Evolutionary conservation across 53 echinoderm and acorn worm species (phyloP).

Genomic region (Mesocentrotus franciscanus): DNA sequence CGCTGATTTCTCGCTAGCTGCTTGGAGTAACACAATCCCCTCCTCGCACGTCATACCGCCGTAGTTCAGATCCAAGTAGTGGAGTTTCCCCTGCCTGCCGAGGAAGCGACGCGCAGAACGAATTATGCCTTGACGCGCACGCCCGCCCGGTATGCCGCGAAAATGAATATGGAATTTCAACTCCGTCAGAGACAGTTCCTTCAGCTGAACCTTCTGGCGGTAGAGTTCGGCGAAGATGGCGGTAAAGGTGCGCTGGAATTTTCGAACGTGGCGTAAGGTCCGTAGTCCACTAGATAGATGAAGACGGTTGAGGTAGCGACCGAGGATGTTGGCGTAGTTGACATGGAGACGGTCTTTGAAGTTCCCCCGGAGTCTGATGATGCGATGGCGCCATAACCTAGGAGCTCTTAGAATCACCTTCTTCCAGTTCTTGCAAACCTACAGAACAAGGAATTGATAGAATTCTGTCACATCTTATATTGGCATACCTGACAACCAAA

Average conservation of each 20-base stretch:
- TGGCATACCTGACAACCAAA: no score
- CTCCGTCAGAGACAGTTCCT: conserved; percentile 81
- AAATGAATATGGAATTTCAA: conserved; percentile 80
- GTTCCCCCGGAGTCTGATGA: conserved; percentile 82
- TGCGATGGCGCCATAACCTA: conserved; percentile 82
- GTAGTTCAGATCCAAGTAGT: conserved; percentile 82
- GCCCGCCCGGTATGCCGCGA: conserved; percentile 65
- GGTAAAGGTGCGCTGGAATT: conserved; percentile 85
- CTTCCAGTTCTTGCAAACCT: conserved; percentile 84
- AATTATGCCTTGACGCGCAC: conserved; percentile 80
- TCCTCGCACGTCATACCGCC: conserved; percentile 74
- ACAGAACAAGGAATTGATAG: conserved; percentile 52
- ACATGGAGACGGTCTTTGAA: conserved; percentile 78
- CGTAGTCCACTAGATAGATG: conserved; percentile 80
- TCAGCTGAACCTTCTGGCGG: conserved; percentile 89
- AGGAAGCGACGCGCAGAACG: conserved; percentile 85
- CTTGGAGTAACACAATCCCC: conserved; percentile 69
- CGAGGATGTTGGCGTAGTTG: conserved; percentile 76
- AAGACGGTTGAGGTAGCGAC: conserved; percentile 82
- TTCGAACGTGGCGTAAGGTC: conserved; percentile 72
- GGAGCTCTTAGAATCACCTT: conserved; percentile 79
- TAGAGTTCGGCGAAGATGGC: conserved; percentile 87
- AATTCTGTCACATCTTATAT: no score
- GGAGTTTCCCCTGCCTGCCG: conserved; percentile 72
- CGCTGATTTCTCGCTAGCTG: conserved; percentile 61